Evolutionary conservation across 2,113 vertebrate genomes (phyloP).

Genomic region (Oncorhynchus masou): DNA sequence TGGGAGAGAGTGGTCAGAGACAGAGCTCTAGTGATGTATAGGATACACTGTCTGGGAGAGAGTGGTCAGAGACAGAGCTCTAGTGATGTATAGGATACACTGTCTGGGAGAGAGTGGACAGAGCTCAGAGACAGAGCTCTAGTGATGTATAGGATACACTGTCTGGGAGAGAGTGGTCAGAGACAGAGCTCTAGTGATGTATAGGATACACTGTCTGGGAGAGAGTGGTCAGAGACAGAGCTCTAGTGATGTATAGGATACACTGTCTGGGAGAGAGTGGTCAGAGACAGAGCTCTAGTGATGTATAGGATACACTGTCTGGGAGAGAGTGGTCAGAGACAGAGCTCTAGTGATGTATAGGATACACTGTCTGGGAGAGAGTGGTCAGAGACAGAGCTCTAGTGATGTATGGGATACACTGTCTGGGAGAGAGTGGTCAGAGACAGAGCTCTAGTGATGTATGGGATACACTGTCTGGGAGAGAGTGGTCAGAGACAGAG

Average conservation of each 20-base stretch:
- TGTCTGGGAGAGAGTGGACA: constrained; percentile 24
- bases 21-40: constrained; percentile 48
- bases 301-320: constrained; percentile 49
- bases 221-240: constrained; percentile 22
- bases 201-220: constrained; percentile 41
- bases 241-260: constrained; percentile 53
- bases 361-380: too few species aligned
- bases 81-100: constrained; percentile 54
- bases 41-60: constrained; percentile 34
- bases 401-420: constrained; percentile 14
- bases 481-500: background rate
- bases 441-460: constrained; percentile 26
- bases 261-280: constrained; percentile 26
- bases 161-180: constrained; percentile 26
- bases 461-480: constrained; percentile 41
- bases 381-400: background rate
- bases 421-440: too few species aligned
- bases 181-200: constrained; percentile 49
- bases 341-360: background rate
- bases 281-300: constrained; percentile 36
- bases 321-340: constrained; percentile 32
- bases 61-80: constrained; percentile 22
- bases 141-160: constrained; percentile 54
- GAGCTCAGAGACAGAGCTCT: constrained; percentile 25
- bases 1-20: constrained; percentile 58